These are phyloP conservation scores for Megaceryle alcyon DNA, from an alignment of 2,797 vertebrate species.

Conservation along the genomic window DNA sequence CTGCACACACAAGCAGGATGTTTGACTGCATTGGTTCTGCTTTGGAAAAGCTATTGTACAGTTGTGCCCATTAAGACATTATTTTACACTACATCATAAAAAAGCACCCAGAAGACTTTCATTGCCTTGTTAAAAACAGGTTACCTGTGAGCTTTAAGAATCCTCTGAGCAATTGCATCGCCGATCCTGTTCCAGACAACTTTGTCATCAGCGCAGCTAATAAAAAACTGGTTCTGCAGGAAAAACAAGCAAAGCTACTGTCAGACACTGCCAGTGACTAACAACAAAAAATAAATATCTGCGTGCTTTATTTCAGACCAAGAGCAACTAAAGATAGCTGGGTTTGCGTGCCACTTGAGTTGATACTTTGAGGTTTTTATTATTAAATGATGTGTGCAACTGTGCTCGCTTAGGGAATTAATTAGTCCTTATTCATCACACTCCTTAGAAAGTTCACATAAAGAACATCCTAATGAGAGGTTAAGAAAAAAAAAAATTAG, in stretches of 20 bases:
- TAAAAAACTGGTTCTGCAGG: conserved; percentile 96
- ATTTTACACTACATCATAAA: neutral
- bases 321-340: neutral
- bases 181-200: conserved; percentile 94
- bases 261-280: neutral
- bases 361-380: neutral
- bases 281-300: neutral
- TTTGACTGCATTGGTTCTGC: fast-evolving
- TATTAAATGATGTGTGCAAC: neutral
- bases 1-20: neutral
- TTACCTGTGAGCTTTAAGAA: conserved; percentile 92
- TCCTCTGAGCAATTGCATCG: conserved; percentile 89
- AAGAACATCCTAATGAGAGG: neutral
- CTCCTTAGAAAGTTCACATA: neutral
- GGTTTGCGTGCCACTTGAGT: neutral
- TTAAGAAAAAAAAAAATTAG: neutral
- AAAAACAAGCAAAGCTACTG: conserved; percentile 24
- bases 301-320: neutral
- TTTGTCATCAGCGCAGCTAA: conserved; percentile 93
- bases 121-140: neutral
- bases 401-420: neutral
- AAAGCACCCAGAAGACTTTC: neutral
- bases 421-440: neutral
- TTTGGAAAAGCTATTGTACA: neutral
- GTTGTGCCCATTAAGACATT: neutral